These are phyloP conservation scores for Drosophila santomea DNA, from an alignment of 1,140 invertebrate genomes.

Conservation along the genomic window DNA sequence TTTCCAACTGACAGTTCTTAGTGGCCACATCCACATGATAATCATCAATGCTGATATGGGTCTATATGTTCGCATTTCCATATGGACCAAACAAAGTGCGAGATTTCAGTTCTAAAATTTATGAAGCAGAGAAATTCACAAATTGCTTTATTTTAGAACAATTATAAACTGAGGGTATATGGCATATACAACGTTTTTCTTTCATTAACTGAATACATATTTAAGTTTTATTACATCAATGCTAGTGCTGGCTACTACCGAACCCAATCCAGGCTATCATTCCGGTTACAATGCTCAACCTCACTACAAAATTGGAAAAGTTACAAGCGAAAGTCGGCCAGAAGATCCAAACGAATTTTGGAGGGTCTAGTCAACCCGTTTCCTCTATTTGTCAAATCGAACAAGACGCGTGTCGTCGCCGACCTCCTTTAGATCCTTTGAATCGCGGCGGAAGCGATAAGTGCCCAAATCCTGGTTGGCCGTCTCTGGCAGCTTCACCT, in stretches of 20 bases:
- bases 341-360: background rate
- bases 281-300: too few relatives aligned
- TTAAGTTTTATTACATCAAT: background rate
- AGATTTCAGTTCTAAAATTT: background rate
- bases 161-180: too few relatives aligned
- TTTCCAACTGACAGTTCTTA: conserved; percentile 29
- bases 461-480: conserved; percentile 57
- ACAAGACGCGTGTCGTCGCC: conserved; percentile 62
- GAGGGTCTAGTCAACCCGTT: background rate
- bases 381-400: conserved; percentile 55
- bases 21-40: conserved; percentile 40
- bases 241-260: background rate
- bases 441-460: conserved; percentile 69
- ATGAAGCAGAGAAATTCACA: too few relatives aligned
- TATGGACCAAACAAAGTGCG: background rate
- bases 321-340: background rate
- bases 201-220: background rate
- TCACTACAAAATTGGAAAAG: background rate
- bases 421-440: conserved; percentile 39
- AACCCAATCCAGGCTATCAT: too few relatives aligned
- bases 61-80: conserved; percentile 2
- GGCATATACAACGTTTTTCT: too few relatives aligned
- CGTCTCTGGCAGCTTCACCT: conserved; percentile 52
- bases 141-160: too few relatives aligned
- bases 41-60: conserved; percentile 24